phyloP scores from a whole-genome alignment of 2,113 vertebrate genomes.

The Dicrurus megarhynchus region DNA sequence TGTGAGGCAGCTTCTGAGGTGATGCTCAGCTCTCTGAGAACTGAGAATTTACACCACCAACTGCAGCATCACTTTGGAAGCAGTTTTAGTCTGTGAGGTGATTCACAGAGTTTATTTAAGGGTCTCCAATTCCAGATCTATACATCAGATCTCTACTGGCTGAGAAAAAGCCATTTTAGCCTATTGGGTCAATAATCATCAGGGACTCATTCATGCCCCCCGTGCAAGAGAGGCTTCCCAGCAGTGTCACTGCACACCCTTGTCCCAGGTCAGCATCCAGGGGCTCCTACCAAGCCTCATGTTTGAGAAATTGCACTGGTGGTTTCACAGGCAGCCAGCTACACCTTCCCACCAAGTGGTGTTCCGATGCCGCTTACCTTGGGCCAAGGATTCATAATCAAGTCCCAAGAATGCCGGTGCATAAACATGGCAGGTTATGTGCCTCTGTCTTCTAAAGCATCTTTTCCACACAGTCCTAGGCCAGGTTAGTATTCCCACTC shows the following conservation, averaged over 20 bases:
- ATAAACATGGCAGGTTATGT: not conserved
- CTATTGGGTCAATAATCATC: constrained; percentile 13
- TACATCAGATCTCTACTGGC: not conserved
- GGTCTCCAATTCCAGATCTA: not conserved
- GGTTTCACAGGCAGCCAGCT: not conserved
- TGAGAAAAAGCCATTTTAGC: not conserved
- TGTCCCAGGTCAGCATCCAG: not conserved
- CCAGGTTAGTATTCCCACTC: not conserved
- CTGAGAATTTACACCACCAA: not conserved
- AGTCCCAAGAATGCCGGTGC: not conserved
- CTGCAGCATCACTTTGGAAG: not conserved
- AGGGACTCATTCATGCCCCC: not conserved
- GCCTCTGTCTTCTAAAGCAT: not conserved
- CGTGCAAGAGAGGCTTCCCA: not conserved
- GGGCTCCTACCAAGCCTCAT: not conserved
- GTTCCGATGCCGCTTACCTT: not conserved
- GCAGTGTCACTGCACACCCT: not conserved
- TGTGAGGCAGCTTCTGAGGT: not conserved
- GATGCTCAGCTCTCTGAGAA: not conserved
- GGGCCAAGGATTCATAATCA: not conserved
- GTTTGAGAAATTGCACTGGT: not conserved
- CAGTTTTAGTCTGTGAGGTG: not conserved
- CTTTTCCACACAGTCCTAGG: not conserved
- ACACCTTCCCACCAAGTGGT: rapidly evolving
- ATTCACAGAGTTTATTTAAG: constrained; percentile 22